Percentiles rank a stretch among this genome's conserved stretches.
Evolutionary conservation across 2,888 invertebrate species (phyloP).

Genomic region (Dusona sp.): DNA sequence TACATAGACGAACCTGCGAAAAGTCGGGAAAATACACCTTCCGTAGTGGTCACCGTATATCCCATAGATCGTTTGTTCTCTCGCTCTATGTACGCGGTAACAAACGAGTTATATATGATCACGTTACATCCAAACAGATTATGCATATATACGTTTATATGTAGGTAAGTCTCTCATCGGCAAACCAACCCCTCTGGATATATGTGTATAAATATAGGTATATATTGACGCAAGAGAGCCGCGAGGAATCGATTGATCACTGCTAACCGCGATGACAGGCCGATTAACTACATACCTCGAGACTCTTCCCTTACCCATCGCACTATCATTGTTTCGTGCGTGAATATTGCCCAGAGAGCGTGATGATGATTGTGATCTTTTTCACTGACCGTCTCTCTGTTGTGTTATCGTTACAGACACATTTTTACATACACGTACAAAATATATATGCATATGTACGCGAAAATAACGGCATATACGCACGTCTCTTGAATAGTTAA

Average conservation of each 20-base stretch:
- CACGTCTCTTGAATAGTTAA: slow-evolving; percentile 22
- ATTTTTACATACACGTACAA: background rate
- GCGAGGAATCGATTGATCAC: slow-evolving; percentile 70
- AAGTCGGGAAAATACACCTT: slow-evolving; percentile 32
- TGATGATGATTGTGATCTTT: slow-evolving; percentile 59
- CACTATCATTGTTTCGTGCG: slow-evolving; percentile 64
- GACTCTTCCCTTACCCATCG: slow-evolving; percentile 33
- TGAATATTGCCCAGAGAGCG: slow-evolving; percentile 44
- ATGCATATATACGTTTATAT: slow-evolving; percentile 25
- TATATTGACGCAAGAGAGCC: slow-evolving; percentile 47
- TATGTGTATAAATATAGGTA: slow-evolving; percentile 33
- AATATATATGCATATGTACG: background rate
- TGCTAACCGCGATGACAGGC: slow-evolving; percentile 63
- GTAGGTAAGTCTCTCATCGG: slow-evolving; percentile 13
- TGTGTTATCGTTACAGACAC: slow-evolving; percentile 32
- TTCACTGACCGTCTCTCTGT: slow-evolving; percentile 39
- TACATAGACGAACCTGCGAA: slow-evolving; percentile 17
- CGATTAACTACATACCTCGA: slow-evolving; percentile 68
- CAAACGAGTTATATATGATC: slow-evolving; percentile 43
- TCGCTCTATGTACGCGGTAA: slow-evolving; percentile 11
- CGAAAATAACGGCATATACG: slow-evolving; percentile 17
- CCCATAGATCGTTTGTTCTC: slow-evolving; percentile 28
- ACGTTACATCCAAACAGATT: slow-evolving; percentile 46
- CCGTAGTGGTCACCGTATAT: slow-evolving; percentile 11
- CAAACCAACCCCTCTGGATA: slow-evolving; percentile 29